Percentiles rank a stretch among this genome's conserved stretches.
Evolutionary conservation across 2,797 vertebrate genomes (phyloP).

Genomic region (Helarctos malayanus): DNA sequence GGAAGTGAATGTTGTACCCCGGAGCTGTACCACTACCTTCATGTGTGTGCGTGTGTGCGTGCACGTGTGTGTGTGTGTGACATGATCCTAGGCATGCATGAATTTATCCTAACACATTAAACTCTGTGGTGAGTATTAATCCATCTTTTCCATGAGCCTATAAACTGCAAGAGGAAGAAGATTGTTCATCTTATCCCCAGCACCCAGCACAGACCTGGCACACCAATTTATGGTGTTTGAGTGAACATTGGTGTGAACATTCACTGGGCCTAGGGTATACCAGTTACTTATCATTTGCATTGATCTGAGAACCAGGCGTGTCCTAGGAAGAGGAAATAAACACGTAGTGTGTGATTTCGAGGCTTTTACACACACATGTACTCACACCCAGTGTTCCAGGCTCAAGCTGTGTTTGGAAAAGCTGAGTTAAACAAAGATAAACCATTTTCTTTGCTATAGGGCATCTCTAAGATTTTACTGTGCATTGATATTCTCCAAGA

Average conservation of each 20-base stretch:
- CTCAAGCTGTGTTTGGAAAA: not conserved
- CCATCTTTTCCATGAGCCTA: not conserved
- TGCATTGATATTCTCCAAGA: not conserved
- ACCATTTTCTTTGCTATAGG: not conserved
- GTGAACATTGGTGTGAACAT: not conserved
- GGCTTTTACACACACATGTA: not conserved
- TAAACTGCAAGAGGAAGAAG: not conserved
- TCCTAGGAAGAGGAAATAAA: not conserved
- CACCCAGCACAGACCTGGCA: not conserved
- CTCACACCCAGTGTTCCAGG: not conserved
- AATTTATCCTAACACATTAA: not conserved
- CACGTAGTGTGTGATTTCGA: not conserved
- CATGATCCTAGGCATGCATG: not conserved
- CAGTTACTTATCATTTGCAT: not conserved
- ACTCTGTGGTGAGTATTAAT: not conserved
- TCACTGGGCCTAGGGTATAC: not conserved
- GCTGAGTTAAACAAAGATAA: constrained; percentile 12
- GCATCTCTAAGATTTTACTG: not conserved
- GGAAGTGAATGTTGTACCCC: not conserved
- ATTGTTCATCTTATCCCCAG: not conserved
- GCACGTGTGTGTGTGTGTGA: not conserved
- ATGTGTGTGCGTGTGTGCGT: not conserved
- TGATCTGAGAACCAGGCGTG: not conserved
- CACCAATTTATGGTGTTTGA: not conserved
- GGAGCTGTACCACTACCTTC: no score